A percentile compares a stretch with the other conserved stretches of the same genome.
Conservation (phyloP, 2,888 invertebrate species). For the Lepeophtheirus nordmannii region DNA sequence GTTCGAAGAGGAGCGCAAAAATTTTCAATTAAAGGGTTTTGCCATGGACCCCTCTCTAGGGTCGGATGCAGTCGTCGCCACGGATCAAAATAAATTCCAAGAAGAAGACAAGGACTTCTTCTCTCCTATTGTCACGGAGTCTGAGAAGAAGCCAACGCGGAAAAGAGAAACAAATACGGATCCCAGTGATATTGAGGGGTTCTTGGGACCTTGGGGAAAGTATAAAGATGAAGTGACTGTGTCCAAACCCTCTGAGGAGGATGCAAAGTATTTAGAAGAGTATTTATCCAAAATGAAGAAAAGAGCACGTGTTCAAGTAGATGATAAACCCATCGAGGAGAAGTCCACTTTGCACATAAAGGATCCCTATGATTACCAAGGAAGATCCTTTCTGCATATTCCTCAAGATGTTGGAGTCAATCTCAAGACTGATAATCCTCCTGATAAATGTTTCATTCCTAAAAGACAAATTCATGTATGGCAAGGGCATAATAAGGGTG, state of each 20-base stretch:
- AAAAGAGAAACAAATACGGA: conserved; percentile 76
- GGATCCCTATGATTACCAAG: conserved; percentile 87
- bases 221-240: conserved; percentile 75
- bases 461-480: conserved; percentile 90
- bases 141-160: conserved; percentile 47
- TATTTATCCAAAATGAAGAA: conserved; percentile 79
- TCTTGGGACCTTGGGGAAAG: conserved; percentile 93
- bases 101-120: conserved; percentile 11
- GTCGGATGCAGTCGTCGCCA: conserved; percentile 39
- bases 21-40: conserved; percentile 84
- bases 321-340: conserved; percentile 84
- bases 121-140: conserved; percentile 79
- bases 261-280: conserved; percentile 88
- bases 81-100: conserved; percentile 47
- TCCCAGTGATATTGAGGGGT: conserved; percentile 80
- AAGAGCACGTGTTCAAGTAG: conserved; percentile 56
- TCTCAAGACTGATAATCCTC: conserved; percentile 66
- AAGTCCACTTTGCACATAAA: conserved; percentile 86
- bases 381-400: conserved; percentile 77
- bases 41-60: conserved; percentile 84
- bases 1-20: conserved; percentile 87
- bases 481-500: conserved; percentile 92
- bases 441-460: conserved; percentile 87
- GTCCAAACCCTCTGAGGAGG: conserved; percentile 75
- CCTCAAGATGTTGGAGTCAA: conserved; percentile 86